These are phyloP conservation scores for Oryzias woworae DNA, from an alignment of 2,113 vertebrate species.

Conservation along the genomic window DNA sequence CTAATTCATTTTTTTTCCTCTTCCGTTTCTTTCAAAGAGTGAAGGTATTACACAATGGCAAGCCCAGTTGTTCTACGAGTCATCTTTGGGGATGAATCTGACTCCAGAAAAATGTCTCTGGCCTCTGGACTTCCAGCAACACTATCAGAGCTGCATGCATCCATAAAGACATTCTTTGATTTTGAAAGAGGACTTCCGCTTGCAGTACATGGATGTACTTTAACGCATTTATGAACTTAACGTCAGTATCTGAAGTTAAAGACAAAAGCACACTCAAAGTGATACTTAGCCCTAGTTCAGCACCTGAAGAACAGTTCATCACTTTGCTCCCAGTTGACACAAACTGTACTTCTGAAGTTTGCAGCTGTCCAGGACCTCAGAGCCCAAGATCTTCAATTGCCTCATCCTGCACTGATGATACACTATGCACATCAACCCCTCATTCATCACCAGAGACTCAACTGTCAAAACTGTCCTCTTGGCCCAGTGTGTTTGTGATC, in stretches of 20 bases:
- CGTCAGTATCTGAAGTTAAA: background rate
- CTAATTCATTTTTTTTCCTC: background rate
- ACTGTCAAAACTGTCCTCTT: too few species aligned
- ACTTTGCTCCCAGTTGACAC: background rate
- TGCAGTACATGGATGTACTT: background rate
- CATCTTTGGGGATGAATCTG: background rate
- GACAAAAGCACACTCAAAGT: background rate
- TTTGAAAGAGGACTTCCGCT: background rate
- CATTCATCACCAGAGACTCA: too few species aligned
- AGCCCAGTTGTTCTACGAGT: background rate
- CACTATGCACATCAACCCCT: too few species aligned
- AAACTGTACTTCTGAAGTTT: background rate
- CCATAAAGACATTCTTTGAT: background rate
- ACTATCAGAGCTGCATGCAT: constrained; percentile 3
- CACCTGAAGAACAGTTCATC: background rate
- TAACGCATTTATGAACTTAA: background rate
- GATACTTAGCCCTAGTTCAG: background rate
- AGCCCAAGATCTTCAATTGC: background rate
- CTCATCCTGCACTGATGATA: background rate
- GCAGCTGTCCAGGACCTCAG: background rate
- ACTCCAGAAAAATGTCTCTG: constrained; percentile 1
- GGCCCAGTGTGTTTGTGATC: background rate
- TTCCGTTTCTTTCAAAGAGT: constrained; percentile 2
- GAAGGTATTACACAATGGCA: background rate
- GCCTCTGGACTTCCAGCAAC: constrained; percentile 17